Percentiles rank a stretch among this genome's conserved stretches.
These are phyloP conservation scores for Drosophila lini DNA, from an alignment of 1,140 invertebrate genomes.

Conservation along the genomic window DNA sequence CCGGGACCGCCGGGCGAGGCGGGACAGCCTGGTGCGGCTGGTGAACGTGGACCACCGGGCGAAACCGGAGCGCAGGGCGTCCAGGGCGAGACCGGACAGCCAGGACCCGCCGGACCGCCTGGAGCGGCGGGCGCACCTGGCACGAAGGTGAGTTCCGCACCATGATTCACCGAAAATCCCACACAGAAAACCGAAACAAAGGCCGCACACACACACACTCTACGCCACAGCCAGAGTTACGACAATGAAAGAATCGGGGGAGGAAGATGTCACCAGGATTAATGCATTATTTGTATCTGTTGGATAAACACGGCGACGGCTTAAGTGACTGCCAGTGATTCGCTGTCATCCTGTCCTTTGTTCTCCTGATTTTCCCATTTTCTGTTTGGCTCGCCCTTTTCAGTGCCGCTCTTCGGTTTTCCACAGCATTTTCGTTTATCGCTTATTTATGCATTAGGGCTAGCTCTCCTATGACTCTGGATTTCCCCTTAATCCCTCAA, in stretches of 20 bases:
- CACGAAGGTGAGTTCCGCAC: slow-evolving; percentile 87
- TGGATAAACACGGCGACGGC: slow-evolving; percentile 76
- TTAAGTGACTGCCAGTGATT: slow-evolving; percentile 72
- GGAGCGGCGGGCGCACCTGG: slow-evolving; percentile 90
- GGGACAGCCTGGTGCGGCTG: slow-evolving; percentile 93
- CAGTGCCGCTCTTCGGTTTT: slow-evolving; percentile 41
- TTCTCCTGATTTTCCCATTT: slow-evolving; percentile 63
- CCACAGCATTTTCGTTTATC: slow-evolving; percentile 68
- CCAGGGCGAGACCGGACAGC: slow-evolving; percentile 86
- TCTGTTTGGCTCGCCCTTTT: slow-evolving; percentile 40
- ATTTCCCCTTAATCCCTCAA: slow-evolving; percentile 64
- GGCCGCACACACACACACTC: slow-evolving; percentile 3
- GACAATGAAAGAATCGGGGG: slow-evolving; percentile 5
- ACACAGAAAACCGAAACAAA: slow-evolving; percentile 27
- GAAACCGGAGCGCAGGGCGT: slow-evolving; percentile 85
- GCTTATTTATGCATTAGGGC: slow-evolving; percentile 78
- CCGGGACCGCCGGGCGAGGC: slow-evolving; percentile 92
- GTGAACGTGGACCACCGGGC: slow-evolving; percentile 89
- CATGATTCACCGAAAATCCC: slow-evolving; percentile 38
- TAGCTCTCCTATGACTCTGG: slow-evolving; percentile 8
- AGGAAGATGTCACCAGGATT: slow-evolving; percentile 78
- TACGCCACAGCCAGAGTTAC: neutral
- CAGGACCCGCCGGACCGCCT: slow-evolving; percentile 88
- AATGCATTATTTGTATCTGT: slow-evolving; percentile 81
- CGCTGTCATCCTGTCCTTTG: slow-evolving; percentile 55